A percentile compares a stretch with the other conserved stretches of the same genome.
These are phyloP conservation scores for Mesochorus sp. DNA, from an alignment of 2,888 invertebrate species.

Conservation along the genomic window DNA sequence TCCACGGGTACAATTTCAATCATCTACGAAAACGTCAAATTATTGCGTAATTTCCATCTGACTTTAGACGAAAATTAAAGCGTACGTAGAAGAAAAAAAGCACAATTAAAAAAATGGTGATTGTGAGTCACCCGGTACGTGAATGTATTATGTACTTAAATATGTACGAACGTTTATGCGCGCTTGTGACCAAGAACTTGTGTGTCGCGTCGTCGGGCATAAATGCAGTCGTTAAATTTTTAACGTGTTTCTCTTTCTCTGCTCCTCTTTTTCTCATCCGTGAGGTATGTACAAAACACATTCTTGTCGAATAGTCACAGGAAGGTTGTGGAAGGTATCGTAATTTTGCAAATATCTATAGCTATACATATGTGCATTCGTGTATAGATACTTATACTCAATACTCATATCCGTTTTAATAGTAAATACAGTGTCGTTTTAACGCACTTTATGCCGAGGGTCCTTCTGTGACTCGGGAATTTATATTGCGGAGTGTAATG, in stretches of 20 bases:
- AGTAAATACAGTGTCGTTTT: neutral
- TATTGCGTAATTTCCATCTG: too few species aligned
- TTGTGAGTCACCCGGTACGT: neutral
- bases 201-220: slow-evolving; percentile 4
- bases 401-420: neutral
- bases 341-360: neutral
- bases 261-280: neutral
- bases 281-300: neutral
- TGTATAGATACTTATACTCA: too few species aligned
- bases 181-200: slow-evolving; percentile 10
- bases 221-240: slow-evolving; percentile 52
- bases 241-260: slow-evolving; percentile 16
- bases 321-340: neutral
- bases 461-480: slow-evolving; percentile 27
- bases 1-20: too few species aligned
- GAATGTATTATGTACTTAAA: neutral
- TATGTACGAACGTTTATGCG: neutral
- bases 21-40: too few species aligned
- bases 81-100: too few species aligned
- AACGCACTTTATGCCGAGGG: neutral
- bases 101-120: too few species aligned
- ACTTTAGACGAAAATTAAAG: neutral
- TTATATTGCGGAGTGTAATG: slow-evolving; percentile 40
- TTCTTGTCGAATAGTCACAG: neutral
- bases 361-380: neutral